Base-by-base conservation (phyloP, 2,888 invertebrate genomes). In the Scaeva pyrastri region DNA sequence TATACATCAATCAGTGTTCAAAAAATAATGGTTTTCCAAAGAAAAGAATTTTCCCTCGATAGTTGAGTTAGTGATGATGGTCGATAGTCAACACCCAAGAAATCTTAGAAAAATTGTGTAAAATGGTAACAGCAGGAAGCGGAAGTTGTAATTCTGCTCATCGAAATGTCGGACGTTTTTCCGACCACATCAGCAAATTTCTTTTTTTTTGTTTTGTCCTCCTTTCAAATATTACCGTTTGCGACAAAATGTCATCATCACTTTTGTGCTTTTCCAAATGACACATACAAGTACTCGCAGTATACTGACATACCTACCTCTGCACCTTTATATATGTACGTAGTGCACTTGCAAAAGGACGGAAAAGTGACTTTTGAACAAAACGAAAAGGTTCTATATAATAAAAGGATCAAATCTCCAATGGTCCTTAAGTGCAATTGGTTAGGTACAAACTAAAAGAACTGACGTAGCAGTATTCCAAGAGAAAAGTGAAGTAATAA, bases 41-140 rank as follows among this genome's bases (percentile, higher is more conserved):
- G 5, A 31, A 31, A 31, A 31, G 5, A 5, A 31, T 31, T 31
- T 31, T 31, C 6, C 6, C 31, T 31, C 8, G 31, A 31, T 7
- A 31, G 31, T 31, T n/a, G n/a, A 31, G 31, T 31, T 31, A 8
- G 31, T 31, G n/a, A n/a, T n/a, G n/a, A 31, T 31, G 1, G 31
- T 31, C 31, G 8, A 31, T 5, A 31, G 16, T 64, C 31, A 72
- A 80, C 80, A 85, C 68, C 60, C 71, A 52, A 60, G 75, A 68
- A 80, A 31, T 31, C 31, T 8, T 7, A 31, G 31, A 31, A 31
- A 31, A 31, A 80, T 76, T 85, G 45, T 80, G 68, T 43, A 31
- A 76, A 76, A 73, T 70, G 76, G 76, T 68, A 85, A 72, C 84
- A 72, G 60, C 80, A 85, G 72, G 80, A 85, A 72, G 68, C 76